Conservation (phyloP, 2,113 vertebrate species). For the Petromus typicus region DNA sequence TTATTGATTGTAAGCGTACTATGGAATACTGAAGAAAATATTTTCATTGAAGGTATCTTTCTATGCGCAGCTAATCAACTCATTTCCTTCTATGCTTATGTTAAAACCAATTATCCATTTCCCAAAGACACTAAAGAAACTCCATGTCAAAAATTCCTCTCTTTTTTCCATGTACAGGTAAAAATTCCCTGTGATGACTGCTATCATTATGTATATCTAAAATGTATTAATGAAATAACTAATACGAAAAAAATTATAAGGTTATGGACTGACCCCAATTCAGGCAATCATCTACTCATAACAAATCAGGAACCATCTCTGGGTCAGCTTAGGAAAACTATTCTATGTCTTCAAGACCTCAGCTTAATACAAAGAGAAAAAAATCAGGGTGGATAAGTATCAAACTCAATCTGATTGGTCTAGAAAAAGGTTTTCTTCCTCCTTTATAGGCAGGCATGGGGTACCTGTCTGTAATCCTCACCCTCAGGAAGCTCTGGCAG, state of each 20-base stretch:
- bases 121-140: conserved; percentile 23
- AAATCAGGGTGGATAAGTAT: neutral
- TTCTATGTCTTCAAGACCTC: neutral
- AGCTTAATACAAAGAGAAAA: neutral
- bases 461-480: no score
- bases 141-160: neutral
- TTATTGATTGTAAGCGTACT: neutral
- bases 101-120: neutral
- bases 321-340: neutral
- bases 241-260: neutral
- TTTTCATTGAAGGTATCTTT: neutral
- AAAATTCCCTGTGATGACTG: no score
- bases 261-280: neutral
- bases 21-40: neutral
- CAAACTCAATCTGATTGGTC: neutral
- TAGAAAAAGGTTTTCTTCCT: neutral
- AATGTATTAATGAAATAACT: no score
- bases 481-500: neutral
- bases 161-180: no score
- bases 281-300: neutral
- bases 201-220: no score
- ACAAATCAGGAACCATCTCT: neutral
- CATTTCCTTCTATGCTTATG: neutral
- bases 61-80: neutral
- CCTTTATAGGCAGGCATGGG: neutral